Conservation (phyloP, 2,888 invertebrate species). For the Pimpla rufipes region DNA sequence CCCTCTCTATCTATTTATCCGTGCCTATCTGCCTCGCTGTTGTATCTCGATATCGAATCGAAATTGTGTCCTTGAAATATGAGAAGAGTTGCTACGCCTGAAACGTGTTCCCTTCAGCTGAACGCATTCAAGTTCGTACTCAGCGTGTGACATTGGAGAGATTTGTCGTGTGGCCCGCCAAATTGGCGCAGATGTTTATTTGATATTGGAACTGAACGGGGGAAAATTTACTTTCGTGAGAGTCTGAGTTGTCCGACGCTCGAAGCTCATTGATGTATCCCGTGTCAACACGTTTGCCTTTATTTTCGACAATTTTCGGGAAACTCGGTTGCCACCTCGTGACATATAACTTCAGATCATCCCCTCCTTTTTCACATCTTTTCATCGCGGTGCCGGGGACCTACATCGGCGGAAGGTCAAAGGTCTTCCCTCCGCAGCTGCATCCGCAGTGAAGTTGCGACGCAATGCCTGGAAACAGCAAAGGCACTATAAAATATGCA, state of each 20-base stretch:
- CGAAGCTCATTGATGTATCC: background rate
- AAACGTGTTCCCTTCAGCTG: background rate
- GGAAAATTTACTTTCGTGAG: background rate
- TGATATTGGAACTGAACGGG: background rate
- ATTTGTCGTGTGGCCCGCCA: background rate
- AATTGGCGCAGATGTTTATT: background rate
- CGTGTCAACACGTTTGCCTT: background rate
- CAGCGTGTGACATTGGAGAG: background rate
- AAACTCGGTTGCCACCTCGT: background rate
- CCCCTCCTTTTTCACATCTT: background rate
- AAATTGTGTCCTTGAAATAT: constrained; percentile 33
- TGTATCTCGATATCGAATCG: constrained; percentile 18
- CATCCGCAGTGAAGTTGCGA: constrained; percentile 53
- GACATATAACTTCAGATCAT: background rate
- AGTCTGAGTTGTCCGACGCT: background rate
- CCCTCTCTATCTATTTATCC: constrained; percentile 8
- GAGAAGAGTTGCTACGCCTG: background rate
- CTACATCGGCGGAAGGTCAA: constrained; percentile 53
- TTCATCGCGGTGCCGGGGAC: constrained; percentile 4
- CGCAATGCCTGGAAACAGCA: constrained; percentile 47
- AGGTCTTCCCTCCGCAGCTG: constrained; percentile 52
- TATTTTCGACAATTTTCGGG: background rate
- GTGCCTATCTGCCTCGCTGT: constrained; percentile 3
- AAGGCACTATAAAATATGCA: constrained; percentile 60
- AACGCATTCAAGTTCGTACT: background rate